phyloP scores from a whole-genome alignment of 2,888 invertebrate species.

The Agelastica alni region DNA sequence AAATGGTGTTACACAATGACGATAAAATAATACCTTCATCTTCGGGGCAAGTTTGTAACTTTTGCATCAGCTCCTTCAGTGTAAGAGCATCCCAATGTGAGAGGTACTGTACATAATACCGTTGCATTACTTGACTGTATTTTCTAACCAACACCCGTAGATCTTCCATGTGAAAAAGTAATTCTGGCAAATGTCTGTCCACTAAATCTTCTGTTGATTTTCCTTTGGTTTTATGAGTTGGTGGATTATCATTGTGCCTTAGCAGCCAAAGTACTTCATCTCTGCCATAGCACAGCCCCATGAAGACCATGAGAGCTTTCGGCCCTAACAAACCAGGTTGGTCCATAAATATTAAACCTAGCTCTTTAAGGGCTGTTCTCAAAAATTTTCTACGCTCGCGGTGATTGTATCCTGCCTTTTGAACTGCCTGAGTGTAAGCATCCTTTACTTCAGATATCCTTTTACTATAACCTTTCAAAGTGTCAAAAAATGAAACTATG shows the following conservation, averaged over 20 bases:
- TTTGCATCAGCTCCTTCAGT: slow-evolving; percentile 81
- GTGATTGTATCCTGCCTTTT: slow-evolving; percentile 89
- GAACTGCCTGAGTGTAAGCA: slow-evolving; percentile 85
- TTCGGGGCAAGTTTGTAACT: slow-evolving; percentile 84
- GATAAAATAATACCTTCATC: slow-evolving; percentile 94
- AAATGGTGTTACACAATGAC: slow-evolving; percentile 87
- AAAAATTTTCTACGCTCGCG: slow-evolving; percentile 95
- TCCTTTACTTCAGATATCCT: slow-evolving; percentile 95
- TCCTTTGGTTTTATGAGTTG: slow-evolving; percentile 78
- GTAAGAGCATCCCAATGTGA: slow-evolving; percentile 95
- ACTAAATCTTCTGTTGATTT: slow-evolving; percentile 91
- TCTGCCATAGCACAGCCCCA: slow-evolving; percentile 92
- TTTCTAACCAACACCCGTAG: slow-evolving; percentile 91
- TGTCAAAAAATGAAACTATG: slow-evolving; percentile 90
- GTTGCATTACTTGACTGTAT: slow-evolving; percentile 77
- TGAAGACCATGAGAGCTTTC: slow-evolving; percentile 94
- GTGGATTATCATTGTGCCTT: slow-evolving; percentile 95
- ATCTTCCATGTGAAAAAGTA: slow-evolving; percentile 98
- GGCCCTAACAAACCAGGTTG: slow-evolving; percentile 98
- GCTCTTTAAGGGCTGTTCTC: slow-evolving; percentile 91
- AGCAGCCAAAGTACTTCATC: slow-evolving; percentile 98
- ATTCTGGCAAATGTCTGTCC: slow-evolving; percentile 94
- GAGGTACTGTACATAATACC: slow-evolving; percentile 97
- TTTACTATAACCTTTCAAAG: slow-evolving; percentile 92
- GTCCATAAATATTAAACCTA: slow-evolving; percentile 93